Percentiles rank a stretch among this genome's conserved stretches.
phyloP scores from a whole-genome alignment of 2,113 vertebrate species.

The Gasterosteus nipponicus region DNA sequence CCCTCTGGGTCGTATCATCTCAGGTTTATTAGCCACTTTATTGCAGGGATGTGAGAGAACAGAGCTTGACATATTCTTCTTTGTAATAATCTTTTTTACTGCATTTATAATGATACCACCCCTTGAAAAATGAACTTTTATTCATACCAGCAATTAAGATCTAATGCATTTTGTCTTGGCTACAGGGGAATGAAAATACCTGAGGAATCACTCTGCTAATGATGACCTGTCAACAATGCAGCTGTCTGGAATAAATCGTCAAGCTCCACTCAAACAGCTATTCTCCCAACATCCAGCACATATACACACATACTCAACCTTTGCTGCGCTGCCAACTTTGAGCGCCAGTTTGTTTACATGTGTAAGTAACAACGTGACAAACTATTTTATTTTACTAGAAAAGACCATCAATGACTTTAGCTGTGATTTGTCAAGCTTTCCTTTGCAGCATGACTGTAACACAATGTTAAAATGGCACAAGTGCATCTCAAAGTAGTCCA shows the following conservation, averaged over 20 bases:
- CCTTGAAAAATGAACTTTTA: slow-evolving; percentile 82
- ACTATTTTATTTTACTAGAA: slow-evolving; percentile 6
- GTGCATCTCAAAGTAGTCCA: not conserved
- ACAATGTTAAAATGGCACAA: not conserved
- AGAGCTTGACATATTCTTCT: slow-evolving; percentile 77
- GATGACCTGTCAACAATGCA: slow-evolving; percentile 85
- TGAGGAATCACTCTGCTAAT: slow-evolving; percentile 84
- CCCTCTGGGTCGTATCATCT: slow-evolving; percentile 64
- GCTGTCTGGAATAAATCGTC: slow-evolving; percentile 86
- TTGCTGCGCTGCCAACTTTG: slow-evolving; percentile 58
- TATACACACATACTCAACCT: slow-evolving; percentile 43
- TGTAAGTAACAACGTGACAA: not conserved
- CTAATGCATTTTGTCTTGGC: slow-evolving; percentile 81
- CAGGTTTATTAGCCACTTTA: slow-evolving; percentile 75
- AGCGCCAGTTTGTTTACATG: slow-evolving; percentile 23
- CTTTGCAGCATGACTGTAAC: not conserved
- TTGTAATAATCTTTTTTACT: slow-evolving; percentile 73
- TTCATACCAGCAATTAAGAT: slow-evolving; percentile 84
- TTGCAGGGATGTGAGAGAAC: slow-evolving; percentile 68
- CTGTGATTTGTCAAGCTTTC: not conserved
- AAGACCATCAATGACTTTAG: not conserved
- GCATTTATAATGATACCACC: slow-evolving; percentile 74
- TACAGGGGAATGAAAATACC: slow-evolving; percentile 81
- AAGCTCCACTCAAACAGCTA: slow-evolving; percentile 78
- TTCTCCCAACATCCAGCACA: slow-evolving; percentile 76